Percentiles rank a stretch among this genome's conserved stretches.
Conservation (phyloP, 2,797 vertebrate genomes). For the Falco naumanni region DNA sequence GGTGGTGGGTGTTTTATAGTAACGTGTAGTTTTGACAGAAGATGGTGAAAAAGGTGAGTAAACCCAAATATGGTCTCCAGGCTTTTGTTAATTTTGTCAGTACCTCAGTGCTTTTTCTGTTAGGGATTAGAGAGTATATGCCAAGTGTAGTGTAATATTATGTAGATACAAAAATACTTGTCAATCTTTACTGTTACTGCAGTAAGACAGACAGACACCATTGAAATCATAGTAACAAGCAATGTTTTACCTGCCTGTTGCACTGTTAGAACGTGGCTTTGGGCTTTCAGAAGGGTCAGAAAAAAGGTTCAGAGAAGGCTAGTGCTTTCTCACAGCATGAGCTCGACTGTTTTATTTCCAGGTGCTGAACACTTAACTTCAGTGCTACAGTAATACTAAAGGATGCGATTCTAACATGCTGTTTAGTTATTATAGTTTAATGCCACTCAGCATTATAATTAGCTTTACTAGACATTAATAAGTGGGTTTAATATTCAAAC, state of each 20-base stretch:
- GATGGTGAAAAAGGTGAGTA: neutral
- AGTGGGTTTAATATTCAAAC: conserved; percentile 71
- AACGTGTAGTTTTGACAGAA: neutral
- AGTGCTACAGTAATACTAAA: neutral
- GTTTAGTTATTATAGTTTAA: conserved; percentile 60
- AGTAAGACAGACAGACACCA: neutral
- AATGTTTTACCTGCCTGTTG: neutral
- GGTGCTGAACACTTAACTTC: conserved; percentile 42
- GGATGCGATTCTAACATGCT: conserved; percentile 12
- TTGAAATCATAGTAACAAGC: neutral
- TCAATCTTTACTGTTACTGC: neutral
- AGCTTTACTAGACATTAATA: conserved; percentile 67
- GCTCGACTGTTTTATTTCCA: conserved; percentile 19
- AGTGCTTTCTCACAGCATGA: neutral
- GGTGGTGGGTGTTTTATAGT: neutral
- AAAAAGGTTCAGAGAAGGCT: neutral
- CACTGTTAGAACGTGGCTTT: neutral
- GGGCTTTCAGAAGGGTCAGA: neutral
- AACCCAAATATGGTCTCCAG: neutral
- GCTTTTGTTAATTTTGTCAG: neutral
- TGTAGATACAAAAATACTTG: neutral
- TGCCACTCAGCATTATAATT: conserved; percentile 67
- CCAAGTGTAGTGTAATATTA: neutral
- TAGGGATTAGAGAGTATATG: neutral
- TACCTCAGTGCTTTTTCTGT: neutral